These are phyloP conservation scores for Excalfactoria chinensis DNA, from an alignment of 2,113 vertebrate species.

Conservation along the genomic window DNA sequence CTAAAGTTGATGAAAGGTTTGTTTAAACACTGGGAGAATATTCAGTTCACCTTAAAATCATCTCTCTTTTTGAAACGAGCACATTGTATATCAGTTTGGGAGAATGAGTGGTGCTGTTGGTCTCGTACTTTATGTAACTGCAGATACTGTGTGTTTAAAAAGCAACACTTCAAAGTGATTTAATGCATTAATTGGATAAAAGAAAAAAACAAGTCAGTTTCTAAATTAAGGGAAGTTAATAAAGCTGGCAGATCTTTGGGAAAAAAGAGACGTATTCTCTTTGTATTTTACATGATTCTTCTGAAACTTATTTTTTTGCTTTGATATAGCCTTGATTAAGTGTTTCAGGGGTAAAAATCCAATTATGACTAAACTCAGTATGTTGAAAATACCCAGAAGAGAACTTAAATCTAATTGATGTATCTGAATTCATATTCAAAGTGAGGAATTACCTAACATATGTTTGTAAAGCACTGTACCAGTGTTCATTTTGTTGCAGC, in stretches of 20 bases:
- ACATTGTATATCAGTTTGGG: background rate
- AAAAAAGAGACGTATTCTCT: conserved; percentile 28
- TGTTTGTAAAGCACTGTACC: conserved; percentile 13
- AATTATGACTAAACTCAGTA: conserved; percentile 62
- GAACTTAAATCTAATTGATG: conserved; percentile 56
- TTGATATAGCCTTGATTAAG: conserved; percentile 69
- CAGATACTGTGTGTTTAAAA: conserved; percentile 24
- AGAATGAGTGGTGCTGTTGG: conserved; percentile 26
- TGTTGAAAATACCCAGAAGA: conserved; percentile 64
- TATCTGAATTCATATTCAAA: conserved; percentile 67
- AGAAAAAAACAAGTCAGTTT: conserved; percentile 55
- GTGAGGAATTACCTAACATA: conserved; percentile 42
- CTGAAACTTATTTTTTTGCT: conserved; percentile 40
- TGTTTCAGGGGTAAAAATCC: conserved; percentile 55
- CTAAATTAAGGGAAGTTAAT: conserved; percentile 50
- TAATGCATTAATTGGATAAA: conserved; percentile 67
- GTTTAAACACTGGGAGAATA: conserved; percentile 37
- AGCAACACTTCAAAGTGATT: conserved; percentile 61
- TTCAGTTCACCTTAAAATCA: conserved; percentile 50
- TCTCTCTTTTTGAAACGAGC: conserved; percentile 2
- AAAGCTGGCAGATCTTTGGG: conserved; percentile 36
- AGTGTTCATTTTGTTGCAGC: conserved; percentile 43
- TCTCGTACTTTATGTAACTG: conserved; percentile 11
- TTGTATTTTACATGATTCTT: conserved; percentile 41
- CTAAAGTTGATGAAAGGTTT: conserved; percentile 32